Percentiles rank a stretch among this genome's conserved stretches.
Evolutionary conservation across 2,113 vertebrate species (phyloP).

Genomic region (Vulpes ferrilata): DNA sequence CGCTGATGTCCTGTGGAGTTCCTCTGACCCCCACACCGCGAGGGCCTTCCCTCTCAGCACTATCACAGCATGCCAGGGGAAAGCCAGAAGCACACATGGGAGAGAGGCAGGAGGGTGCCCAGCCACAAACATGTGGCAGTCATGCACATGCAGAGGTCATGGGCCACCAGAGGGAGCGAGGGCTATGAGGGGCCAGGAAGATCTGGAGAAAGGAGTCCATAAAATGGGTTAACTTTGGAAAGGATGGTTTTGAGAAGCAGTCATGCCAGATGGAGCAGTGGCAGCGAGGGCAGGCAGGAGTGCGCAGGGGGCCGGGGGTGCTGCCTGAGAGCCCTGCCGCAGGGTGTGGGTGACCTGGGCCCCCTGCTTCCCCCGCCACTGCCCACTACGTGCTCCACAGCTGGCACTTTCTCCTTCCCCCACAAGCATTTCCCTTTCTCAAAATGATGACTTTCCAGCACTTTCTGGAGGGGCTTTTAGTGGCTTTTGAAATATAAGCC

Average conservation of each 20-base stretch:
- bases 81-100: not conserved
- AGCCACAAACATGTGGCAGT: not conserved
- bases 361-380: rapidly evolving
- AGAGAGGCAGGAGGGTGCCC: too few relatives aligned
- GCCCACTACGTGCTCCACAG: not conserved
- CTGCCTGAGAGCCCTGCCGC: too few relatives aligned
- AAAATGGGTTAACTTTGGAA: not conserved
- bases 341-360: rapidly evolving
- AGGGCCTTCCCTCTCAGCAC: not conserved
- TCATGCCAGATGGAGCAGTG: not conserved
- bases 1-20: not conserved
- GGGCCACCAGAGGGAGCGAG: not conserved
- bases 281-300: rapidly evolving
- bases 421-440: not conserved
- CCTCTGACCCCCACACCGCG: not conserved
- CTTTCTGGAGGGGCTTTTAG: constrained; percentile 51
- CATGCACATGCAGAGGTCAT: not conserved
- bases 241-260: not conserved
- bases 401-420: not conserved
- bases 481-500: constrained; percentile 61
- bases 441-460: constrained; percentile 14
- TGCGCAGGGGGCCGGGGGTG: rapidly evolving
- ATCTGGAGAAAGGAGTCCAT: not conserved
- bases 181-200: not conserved
- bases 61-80: not conserved